These are phyloP conservation scores for Himalopsyche kuldschensis DNA, from an alignment of 2,888 invertebrate species.

Conservation along the genomic window DNA sequence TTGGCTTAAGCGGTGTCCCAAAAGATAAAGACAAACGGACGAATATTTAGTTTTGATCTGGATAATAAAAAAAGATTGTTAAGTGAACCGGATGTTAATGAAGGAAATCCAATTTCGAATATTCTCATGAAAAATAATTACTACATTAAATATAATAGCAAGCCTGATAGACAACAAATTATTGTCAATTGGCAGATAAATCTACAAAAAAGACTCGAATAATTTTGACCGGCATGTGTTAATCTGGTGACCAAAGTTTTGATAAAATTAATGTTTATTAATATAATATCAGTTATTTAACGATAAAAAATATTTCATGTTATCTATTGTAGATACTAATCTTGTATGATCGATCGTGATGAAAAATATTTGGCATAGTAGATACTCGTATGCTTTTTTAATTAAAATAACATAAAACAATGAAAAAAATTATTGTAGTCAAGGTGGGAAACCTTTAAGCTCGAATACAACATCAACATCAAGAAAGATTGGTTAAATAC, in stretches of 20 bases:
- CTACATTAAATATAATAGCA: background rate
- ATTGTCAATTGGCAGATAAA: background rate
- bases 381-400: no score
- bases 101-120: background rate
- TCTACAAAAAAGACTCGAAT: background rate
- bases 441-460: no score
- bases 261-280: no score
- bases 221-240: background rate
- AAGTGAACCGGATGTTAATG: background rate
- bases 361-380: no score
- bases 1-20: background rate
- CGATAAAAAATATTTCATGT: no score
- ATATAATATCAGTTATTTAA: no score
- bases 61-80: background rate
- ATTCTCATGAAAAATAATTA: slow-evolving; percentile 3
- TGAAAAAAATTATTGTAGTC: no score
- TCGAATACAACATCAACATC: no score
- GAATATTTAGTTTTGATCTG: background rate
- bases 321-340: no score
- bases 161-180: background rate
- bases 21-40: background rate
- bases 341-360: no score
- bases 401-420: no score
- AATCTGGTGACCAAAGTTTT: background rate
- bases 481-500: no score